A percentile compares a stretch with the other conserved stretches of the same genome.
phyloP scores from a whole-genome alignment of 2,888 invertebrate genomes.

The Drosophila siamana region DNA sequence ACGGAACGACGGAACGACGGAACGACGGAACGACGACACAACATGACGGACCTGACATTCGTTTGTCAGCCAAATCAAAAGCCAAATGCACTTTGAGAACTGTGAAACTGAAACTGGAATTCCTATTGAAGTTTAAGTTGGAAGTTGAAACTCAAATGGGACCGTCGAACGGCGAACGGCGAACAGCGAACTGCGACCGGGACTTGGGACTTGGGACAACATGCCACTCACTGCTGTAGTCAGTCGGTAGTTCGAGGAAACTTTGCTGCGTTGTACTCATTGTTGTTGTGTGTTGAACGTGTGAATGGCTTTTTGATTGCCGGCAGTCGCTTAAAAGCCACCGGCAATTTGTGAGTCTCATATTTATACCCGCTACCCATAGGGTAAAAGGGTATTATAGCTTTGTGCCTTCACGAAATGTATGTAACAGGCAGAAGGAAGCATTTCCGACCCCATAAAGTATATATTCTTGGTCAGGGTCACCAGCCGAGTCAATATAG shows the following conservation, averaged over 20 bases:
- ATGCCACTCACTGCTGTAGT: no score
- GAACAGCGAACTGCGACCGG: not conserved
- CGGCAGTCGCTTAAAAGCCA: conserved; percentile 50
- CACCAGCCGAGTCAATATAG: no score
- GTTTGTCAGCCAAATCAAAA: conserved; percentile 58
- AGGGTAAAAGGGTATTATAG: no score
- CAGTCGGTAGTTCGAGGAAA: conserved; percentile 41
- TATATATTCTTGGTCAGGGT: no score
- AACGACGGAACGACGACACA: conserved; percentile 12
- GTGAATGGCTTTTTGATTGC: conserved; percentile 77
- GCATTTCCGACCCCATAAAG: no score
- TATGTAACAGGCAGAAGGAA: no score
- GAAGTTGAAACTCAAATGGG: conserved; percentile 4
- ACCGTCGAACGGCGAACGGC: not conserved
- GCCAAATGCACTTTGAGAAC: conserved; percentile 9
- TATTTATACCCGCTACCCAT: no score
- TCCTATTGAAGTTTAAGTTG: conserved; percentile 7
- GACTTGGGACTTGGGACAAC: conserved; percentile 1
- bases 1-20: not conserved
- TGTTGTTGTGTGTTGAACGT: conserved; percentile 48
- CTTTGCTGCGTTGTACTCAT: conserved; percentile 23
- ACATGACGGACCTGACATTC: conserved; percentile 66
- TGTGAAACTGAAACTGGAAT: conserved; percentile 5
- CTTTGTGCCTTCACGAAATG: no score
- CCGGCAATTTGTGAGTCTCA: conserved; percentile 41